A percentile compares a stretch with the other conserved stretches of the same genome.
These are phyloP conservation scores for Drosophila orena DNA, from an alignment of 1,140 invertebrate species.

Conservation along the genomic window DNA sequence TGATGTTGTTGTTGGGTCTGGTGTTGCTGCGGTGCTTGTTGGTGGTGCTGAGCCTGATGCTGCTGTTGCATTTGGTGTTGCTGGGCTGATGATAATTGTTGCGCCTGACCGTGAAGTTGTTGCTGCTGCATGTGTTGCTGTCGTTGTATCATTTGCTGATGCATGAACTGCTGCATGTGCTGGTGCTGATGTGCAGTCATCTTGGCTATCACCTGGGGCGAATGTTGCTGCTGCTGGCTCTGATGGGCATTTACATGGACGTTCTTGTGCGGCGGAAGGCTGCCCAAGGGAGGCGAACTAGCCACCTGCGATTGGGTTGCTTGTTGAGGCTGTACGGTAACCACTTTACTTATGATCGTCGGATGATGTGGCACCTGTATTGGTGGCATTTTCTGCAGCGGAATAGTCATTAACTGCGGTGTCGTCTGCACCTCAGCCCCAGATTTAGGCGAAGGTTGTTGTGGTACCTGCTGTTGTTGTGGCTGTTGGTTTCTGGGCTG, in stretches of 20 bases:
- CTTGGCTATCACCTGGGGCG: slow-evolving; percentile 64
- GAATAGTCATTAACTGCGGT: slow-evolving; percentile 59
- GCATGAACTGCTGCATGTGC: slow-evolving; percentile 59
- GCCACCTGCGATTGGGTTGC: slow-evolving; percentile 69
- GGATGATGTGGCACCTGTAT: slow-evolving; percentile 71
- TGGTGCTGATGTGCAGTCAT: slow-evolving; percentile 53
- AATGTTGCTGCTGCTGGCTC: slow-evolving; percentile 58
- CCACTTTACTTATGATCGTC: slow-evolving; percentile 81
- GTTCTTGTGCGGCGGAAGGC: slow-evolving; percentile 63
- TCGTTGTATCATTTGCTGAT: slow-evolving; percentile 66
- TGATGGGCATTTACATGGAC: slow-evolving; percentile 61
- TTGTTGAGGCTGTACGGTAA: slow-evolving; percentile 77
- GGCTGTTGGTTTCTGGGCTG: slow-evolving; percentile 24
- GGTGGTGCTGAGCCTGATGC: slow-evolving; percentile 48
- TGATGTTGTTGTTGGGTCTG: slow-evolving; percentile 41
- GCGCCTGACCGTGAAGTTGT: slow-evolving; percentile 42
- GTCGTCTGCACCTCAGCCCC: slow-evolving; percentile 65
- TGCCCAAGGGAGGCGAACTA: slow-evolving; percentile 63
- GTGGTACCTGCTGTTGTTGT: slow-evolving; percentile 26
- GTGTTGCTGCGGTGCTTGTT: slow-evolving; percentile 52
- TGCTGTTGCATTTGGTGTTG: slow-evolving; percentile 54
- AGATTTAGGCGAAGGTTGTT: slow-evolving; percentile 51
- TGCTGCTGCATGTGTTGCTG: slow-evolving; percentile 55
- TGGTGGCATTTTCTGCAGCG: slow-evolving; percentile 76
- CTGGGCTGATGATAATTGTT: slow-evolving; percentile 25